Evolutionary conservation across 2,888 invertebrate species (phyloP), one percentile per base, ranked within the genome.

Genomic region (Sinodicranocentrus sp.): DNA sequence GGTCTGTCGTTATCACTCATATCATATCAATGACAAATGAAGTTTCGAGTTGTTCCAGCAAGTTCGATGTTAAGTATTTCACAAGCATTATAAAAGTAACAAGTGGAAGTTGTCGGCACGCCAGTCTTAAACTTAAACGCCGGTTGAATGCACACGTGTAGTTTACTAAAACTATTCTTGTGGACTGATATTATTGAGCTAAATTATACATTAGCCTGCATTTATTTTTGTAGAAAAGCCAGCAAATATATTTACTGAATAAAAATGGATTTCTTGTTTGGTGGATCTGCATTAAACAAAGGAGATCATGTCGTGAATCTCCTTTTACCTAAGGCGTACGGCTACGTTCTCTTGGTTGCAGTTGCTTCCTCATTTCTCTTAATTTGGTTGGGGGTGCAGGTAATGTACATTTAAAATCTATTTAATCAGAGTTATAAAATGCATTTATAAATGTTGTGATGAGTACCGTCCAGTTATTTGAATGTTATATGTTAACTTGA

Each of bases 301-400:
- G 76, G 67, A 0, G 63, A 1, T 3, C 19, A 71, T 25, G 79
- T 44, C 1, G 82, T 76, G 23, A 61, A 65, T 26, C 19, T 87
- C 10, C 33, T 68, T 17, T 43, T 91, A 15, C 90, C 90, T 15
- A 84, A 86, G 15, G 89, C 89, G 43, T 91, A 90, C 89, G 91
- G 91, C n/a, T 91, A 90, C 85, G 90, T 90, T 21, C 86, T 91
- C 25, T 76, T 91, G 21, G 89, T 89, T 2, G 90, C 89, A 5
- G 88, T 90, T 23, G 90, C 89, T 5, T 90, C 90, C 6, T 86
- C 89, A 15, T 89, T 91, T 68, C 84, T 91, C 70, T 78, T 90
- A n/a, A 84, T 89, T 28, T 91, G 90, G 90, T 89, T 90, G 85
- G 90, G 89, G n/a, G 84, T 90, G 15, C 89, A 90, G 88, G 90